A percentile compares a stretch with the other conserved stretches of the same genome.
These are phyloP conservation scores for Sapayoa aenigma DNA, from an alignment of 2,113 vertebrate species.

Conservation along the genomic window DNA sequence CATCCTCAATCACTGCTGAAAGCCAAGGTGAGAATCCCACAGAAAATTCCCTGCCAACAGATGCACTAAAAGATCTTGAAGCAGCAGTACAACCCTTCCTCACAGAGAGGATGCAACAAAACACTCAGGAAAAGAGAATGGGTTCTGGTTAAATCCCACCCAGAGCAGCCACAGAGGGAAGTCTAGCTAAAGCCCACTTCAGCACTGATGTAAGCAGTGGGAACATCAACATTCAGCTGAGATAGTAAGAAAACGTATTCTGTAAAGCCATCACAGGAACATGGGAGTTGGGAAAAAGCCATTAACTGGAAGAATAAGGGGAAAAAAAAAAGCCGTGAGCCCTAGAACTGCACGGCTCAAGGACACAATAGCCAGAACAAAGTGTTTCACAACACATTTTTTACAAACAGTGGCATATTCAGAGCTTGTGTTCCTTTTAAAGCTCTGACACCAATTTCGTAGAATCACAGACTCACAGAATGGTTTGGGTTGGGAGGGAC, in stretches of 20 bases:
- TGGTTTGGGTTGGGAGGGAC: background rate
- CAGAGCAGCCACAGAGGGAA: background rate
- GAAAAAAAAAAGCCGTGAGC: background rate
- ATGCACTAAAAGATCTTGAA: background rate
- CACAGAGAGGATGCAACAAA: background rate
- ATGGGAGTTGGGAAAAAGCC: background rate
- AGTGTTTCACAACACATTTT: rapidly evolving
- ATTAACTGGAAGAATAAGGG: background rate
- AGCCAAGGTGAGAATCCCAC: background rate
- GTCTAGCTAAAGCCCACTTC: background rate
- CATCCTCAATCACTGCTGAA: background rate
- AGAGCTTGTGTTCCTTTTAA: background rate
- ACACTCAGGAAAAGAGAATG: background rate
- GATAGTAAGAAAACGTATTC: background rate
- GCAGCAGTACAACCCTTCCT: background rate
- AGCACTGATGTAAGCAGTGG: background rate
- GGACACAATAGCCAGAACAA: background rate
- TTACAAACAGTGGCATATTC: background rate
- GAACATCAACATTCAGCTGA: background rate
- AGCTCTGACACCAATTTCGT: background rate
- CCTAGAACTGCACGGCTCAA: background rate
- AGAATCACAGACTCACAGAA: background rate
- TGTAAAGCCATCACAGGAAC: background rate
- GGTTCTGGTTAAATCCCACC: background rate
- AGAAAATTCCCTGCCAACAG: background rate